A percentile compares a stretch with the other conserved stretches of the same genome.
Evolutionary conservation across 2,797 vertebrate species (phyloP).

Genomic region (Spondyliosoma cantharus): DNA sequence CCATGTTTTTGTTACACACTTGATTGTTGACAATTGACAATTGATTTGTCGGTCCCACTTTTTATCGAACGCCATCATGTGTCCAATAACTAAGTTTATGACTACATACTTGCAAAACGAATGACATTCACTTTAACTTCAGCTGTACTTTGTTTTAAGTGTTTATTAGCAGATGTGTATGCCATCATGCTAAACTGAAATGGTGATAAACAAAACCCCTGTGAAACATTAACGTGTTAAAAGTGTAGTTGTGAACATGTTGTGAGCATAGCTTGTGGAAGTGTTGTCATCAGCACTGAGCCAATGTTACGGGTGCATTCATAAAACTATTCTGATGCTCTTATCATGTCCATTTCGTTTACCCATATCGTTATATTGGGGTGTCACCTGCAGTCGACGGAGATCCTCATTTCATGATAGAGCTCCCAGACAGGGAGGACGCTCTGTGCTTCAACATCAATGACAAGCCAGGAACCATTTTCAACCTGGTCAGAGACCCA

Average conservation of each 20-base stretch:
- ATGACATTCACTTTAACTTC: too few species aligned
- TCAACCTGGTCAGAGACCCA: conserved; percentile 86
- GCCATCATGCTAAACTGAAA: neutral
- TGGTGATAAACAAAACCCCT: neutral
- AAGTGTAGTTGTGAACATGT: too few species aligned
- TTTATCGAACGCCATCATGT: too few species aligned
- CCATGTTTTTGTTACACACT: too few species aligned
- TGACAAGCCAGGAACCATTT: conserved; percentile 75
- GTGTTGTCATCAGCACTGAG: neutral
- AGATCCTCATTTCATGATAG: conserved; percentile 84
- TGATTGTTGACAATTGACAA: too few species aligned
- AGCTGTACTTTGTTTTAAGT: neutral
- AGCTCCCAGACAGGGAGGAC: conserved; percentile 79
- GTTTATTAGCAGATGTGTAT: neutral
- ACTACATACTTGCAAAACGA: too few species aligned
- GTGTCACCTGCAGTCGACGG: conserved; percentile 87
- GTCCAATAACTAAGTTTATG: too few species aligned
- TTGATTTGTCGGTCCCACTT: too few species aligned
- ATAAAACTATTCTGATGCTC: too few species aligned
- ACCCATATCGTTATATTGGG: neutral
- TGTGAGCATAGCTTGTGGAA: neutral
- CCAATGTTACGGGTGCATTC: neutral
- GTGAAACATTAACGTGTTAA: neutral
- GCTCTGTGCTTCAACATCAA: conserved; percentile 88
- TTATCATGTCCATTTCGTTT: neutral